Base-by-base conservation (phyloP, 2,797 vertebrate species). In the Poeciliopsis paucimaculata region DNA sequence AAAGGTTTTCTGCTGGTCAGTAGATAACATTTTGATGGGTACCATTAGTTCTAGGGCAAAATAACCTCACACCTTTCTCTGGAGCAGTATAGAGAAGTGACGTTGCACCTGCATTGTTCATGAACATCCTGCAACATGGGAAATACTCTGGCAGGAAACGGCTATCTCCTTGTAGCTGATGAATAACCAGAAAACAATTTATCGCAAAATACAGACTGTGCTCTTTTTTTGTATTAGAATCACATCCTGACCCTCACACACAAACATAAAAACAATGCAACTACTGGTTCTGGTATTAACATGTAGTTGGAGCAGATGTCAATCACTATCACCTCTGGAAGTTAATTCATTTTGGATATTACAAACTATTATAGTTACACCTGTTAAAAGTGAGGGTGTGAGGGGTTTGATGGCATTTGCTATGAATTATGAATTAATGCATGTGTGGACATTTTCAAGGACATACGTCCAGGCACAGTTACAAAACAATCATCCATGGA, bases 111-210 rank as follows among this genome's bases (percentile, higher is more conserved):
- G 76, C 81, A 92, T 91, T 94, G 88, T 91, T 92, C 76, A 80
- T 82, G 78, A 79, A 85, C 84, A 88, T 92, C 91, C 92, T 89
- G 49, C 79, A 72, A 88, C 76, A 88, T 80, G 74, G 92, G 93
- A 93, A 92, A 82, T 85, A 80, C 53, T 87, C 66, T 15, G 49
- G 83, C 87, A 91, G 92, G 93, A 94, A 92, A 85, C 84, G 75
- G 87, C 84, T 82, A 82, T 87, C 84, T 90, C 90, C 89, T 88
- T 81, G 85, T 78, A n/a, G 28, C 62, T 62, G 76, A 82, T 88
- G 84, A 89, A 92, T 89, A 91, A 90, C 86, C 60, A 74, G 77
- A 80, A 77, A 80, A 79, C 23, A 49, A 85, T 84, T 78, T 87
- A 80, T 57, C 41, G 79, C 72, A 77, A 49, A 62, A 74, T 47